Base-by-base conservation (phyloP, 2,797 vertebrate species). In the Syndactyla subalaris region DNA sequence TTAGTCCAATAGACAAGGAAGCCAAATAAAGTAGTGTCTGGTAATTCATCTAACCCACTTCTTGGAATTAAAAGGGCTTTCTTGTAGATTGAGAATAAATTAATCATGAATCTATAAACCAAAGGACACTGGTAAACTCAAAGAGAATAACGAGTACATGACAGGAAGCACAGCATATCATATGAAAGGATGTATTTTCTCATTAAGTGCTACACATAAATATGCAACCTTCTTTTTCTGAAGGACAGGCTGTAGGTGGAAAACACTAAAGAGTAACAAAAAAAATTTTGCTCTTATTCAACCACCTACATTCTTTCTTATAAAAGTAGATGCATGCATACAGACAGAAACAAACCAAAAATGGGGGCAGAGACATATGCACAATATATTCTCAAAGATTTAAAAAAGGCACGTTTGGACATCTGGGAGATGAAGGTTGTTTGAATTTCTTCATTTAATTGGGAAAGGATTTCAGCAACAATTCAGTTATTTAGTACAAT, bases 21-120 rank as follows among this genome's bases (percentile, higher is more conserved):
- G 58, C 48, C 36, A 96, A 91, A 95, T 74, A 92, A 84, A 93
- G 58, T 55, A 87, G 51, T 38, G 65, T 46, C 96, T 95, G 49
- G 27, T 91, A 92, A 96, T 95, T 95, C 72, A 92, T 92, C 77
- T 95, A 94, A 85, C 92, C 94, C 84, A 91, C 88, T 95, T 95
- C 91, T 94, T 96, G 83, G 74, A 96, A 97, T 97, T 95, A 96
- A 92, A 92, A 95, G 61, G 57, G 39, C 49, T 94, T 93, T 85
- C 91, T 93, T 94, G 65, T 89, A 97, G 92, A 96, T 94, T 94
- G 74, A 89, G 80, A 89, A 97, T 97, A 96, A 96, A 97, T 97
- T 96, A 96, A 95, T 93, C 89, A 96, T 97, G 89, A 97, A 62
- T 77, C 89, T 91, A 67, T 95, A 97, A 97, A 96, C 63, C 88